These are phyloP conservation scores for Pardosa pseudoannulata DNA, from an alignment of 2,888 invertebrate genomes.

Conservation along the genomic window DNA sequence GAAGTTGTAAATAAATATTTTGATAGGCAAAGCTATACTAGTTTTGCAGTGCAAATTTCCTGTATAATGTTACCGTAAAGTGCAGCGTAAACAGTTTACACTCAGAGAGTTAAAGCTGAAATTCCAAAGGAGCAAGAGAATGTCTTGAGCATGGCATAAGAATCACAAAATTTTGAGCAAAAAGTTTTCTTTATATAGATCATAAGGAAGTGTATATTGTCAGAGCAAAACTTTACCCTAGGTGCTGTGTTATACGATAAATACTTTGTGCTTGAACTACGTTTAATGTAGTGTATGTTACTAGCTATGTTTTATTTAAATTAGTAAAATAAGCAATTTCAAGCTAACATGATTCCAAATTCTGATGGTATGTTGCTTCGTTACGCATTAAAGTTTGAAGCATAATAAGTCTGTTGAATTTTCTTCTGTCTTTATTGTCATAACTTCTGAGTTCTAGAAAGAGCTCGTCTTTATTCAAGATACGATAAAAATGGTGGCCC, in stretches of 20 bases:
- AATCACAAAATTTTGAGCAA: constrained; percentile 6
- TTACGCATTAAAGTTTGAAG: no score
- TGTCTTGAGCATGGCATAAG: background rate
- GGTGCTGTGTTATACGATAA: background rate
- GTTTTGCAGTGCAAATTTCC: no score
- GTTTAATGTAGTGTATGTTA: background rate
- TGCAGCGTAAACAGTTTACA: background rate
- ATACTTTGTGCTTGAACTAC: background rate
- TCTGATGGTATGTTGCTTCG: no score
- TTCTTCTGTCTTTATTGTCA: no score
- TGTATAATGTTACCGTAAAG: no score
- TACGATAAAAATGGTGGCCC: no score
- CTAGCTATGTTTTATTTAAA: background rate
- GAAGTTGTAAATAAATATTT: no score
- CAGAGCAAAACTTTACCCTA: background rate
- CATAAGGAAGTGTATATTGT: background rate
- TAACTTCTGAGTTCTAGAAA: no score
- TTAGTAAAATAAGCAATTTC: background rate
- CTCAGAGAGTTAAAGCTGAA: background rate
- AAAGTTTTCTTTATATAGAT: background rate
- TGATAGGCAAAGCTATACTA: no score
- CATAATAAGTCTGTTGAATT: background rate
- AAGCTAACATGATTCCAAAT: background rate
- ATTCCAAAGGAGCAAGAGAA: background rate
- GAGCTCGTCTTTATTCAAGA: no score